Evolutionary conservation across 2,797 vertebrate genomes (phyloP).

Genomic region (Babyrousa celebensis): DNA sequence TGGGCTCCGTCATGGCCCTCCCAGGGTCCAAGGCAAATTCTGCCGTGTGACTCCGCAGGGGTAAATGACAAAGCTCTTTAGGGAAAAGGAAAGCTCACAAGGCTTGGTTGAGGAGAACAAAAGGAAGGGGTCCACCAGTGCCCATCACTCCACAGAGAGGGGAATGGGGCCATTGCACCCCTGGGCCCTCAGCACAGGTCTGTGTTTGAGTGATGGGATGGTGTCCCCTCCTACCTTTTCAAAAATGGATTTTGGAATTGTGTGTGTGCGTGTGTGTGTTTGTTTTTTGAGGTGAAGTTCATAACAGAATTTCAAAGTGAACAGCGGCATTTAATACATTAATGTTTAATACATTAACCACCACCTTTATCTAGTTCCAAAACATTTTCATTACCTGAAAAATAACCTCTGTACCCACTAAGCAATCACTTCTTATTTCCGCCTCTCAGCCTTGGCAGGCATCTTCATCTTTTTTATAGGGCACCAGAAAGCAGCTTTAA

Average conservation of each 20-base stretch:
- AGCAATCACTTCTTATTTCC: not conserved
- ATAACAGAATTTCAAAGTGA: constrained; percentile 2
- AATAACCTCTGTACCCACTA: not conserved
- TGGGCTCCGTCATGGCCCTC: not conserved
- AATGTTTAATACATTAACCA: not conserved
- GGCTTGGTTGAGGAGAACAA: not conserved
- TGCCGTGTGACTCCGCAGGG: not conserved
- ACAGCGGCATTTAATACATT: not conserved
- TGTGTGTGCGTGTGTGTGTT: not conserved
- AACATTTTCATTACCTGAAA: not conserved
- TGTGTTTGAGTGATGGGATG: not conserved
- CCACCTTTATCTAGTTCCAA: not conserved
- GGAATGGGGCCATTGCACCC: not conserved
- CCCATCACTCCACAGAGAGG: not conserved
- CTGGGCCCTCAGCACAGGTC: not conserved
- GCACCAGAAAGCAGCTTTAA: not conserved
- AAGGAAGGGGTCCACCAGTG: not conserved
- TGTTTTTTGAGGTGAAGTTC: not conserved
- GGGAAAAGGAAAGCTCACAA: not conserved
- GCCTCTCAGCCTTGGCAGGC: not conserved
- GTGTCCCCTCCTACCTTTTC: too few species aligned
- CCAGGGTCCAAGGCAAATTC: not conserved
- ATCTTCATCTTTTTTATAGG: not conserved
- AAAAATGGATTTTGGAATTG: not conserved
- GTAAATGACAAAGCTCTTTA: not conserved